Conservation (phyloP, 2,113 vertebrate species). For the Percopsis transmontana region DNA sequence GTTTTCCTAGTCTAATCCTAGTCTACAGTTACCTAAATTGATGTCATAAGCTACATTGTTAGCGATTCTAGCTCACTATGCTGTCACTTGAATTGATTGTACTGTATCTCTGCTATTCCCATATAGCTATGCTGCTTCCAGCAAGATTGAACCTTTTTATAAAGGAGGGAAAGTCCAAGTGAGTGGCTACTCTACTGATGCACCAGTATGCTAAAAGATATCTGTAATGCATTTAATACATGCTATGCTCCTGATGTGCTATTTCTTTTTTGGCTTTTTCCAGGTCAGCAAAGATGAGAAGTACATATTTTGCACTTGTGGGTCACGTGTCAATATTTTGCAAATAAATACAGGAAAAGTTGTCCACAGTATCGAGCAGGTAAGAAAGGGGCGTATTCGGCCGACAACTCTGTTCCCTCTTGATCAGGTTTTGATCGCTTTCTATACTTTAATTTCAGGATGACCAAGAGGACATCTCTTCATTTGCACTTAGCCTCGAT, state of each 20-base stretch:
- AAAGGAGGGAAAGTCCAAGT: constrained; percentile 96
- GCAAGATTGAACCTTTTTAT: constrained; percentile 94
- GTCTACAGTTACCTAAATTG: neutral
- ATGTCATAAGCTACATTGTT: constrained; percentile 23
- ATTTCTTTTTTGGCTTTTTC: neutral
- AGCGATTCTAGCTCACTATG: neutral
- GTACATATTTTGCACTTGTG: constrained; percentile 89
- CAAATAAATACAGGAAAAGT: constrained; percentile 85
- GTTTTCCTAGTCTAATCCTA: neutral
- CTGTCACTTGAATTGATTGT: neutral
- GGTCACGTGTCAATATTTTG: constrained; percentile 84
- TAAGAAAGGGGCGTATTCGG: constrained; percentile 45
- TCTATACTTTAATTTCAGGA: constrained; percentile 73
- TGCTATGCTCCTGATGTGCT: neutral
- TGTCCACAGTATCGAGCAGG: constrained; percentile 85
- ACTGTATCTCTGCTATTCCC: neutral
- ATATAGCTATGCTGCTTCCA: constrained; percentile 82
- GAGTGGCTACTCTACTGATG: constrained; percentile 14
- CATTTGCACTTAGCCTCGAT: constrained; percentile 87
- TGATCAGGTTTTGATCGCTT: neutral
- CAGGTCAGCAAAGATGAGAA: constrained; percentile 88
- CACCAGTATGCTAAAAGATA: too few relatives aligned
- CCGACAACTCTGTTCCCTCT: neutral
- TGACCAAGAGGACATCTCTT: constrained; percentile 91
- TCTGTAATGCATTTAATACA: neutral